Base-by-base conservation (phyloP, 2,113 vertebrate species). In the Falcunculus frontatus region DNA sequence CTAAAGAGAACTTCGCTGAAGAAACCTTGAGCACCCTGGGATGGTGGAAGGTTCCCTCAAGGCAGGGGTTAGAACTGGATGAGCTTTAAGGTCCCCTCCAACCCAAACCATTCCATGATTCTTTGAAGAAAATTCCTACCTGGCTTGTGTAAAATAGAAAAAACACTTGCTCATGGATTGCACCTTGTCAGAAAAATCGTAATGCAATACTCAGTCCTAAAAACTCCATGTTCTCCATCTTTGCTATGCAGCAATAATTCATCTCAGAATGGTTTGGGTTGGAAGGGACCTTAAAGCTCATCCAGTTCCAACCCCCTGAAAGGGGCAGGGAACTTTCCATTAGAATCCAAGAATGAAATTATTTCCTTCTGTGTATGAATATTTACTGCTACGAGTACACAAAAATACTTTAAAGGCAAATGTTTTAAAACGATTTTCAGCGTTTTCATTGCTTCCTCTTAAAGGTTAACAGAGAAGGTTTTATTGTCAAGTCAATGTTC, bases 91-190 rank as follows among this genome's bases (percentile, higher is more conserved):
- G 22, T 37, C n/a, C 25, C 11, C 47, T 27, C 46, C 49, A 63
- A 37, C n/a, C 41, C 41, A 49, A 83, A 32, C 14, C 26, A 69
- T 23, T 29, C 47, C 27, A 30, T 4, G 2, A 53, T 57, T 74
- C 18, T 41, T 3, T 7, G 47, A 69, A 81, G 39, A 73, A 94
- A 90, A 77, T 9, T 37, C 76, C 56, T 70, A 19, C 60, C 59
- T 67, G 85, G 84, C 80, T 94, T 57, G 94, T 97, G 95, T 84
- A 94, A 95, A 85, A 94, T 8, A 53, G 74, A 67, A 80, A 52
- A 84, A 17, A 1, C 7, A 53, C 52, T 63, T 69, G 65, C 56
- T 89, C 65, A 10, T 10, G 79, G 85, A 55, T 88, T 75, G 73
- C 64, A 82, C 89, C 73, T 92, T 90, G 37, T n/a, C 82, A 69